Evolutionary conservation across 64 coral and sea anemone species (phyloP), one percentile per base, ranked within the genome.

Genomic region (Acropora tenuis): DNA sequence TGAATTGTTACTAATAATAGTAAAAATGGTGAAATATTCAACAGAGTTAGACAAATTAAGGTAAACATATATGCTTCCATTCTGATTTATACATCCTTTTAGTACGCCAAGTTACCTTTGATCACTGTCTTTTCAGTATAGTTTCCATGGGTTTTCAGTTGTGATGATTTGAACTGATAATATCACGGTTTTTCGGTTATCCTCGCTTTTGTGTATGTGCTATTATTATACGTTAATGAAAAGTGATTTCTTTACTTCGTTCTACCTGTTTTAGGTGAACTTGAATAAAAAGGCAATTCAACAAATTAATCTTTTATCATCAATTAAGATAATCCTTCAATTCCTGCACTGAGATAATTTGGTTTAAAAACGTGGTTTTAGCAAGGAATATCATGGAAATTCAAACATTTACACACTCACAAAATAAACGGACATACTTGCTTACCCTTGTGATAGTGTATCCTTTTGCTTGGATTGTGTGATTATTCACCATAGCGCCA

Each of bases 401-500:
- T 30, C 30, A 30, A 30, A 30, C 30, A 30, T 0, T 30, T 30
- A 30, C 30, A 30, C 30, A 30, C 30, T 30, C 30, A 30, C 30
- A 30, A 30, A 30, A 30, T 30, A 30, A 30, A 30, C 30, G 30
- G 18, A 50, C 47, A 78, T 11, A 10, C 6, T 18, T 69, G 4
- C 87, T 72, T 91, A 96, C 95, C 95, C 71, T 86, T 41, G 80
- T 73, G 8, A 94, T 47, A 13, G 74, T 90, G 58, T 86, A 77
- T 6, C 95, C 95, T 46, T 81, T 87, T 5, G 82, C 65, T 11
- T 96, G 74, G 41, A 93, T 80, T 8, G 95, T 96, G 52, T 96
- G 92, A 50, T 94, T 94, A n/a, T 97, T 97, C 1, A 89, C 92
- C 95, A 97, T 97, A 0, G 95, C 95, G 17, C 95, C 92, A 2